Evolutionary conservation across 2,113 vertebrate genomes (phyloP), one percentile per base, ranked within the genome.

Genomic region (Malurus alboscapulatus): DNA sequence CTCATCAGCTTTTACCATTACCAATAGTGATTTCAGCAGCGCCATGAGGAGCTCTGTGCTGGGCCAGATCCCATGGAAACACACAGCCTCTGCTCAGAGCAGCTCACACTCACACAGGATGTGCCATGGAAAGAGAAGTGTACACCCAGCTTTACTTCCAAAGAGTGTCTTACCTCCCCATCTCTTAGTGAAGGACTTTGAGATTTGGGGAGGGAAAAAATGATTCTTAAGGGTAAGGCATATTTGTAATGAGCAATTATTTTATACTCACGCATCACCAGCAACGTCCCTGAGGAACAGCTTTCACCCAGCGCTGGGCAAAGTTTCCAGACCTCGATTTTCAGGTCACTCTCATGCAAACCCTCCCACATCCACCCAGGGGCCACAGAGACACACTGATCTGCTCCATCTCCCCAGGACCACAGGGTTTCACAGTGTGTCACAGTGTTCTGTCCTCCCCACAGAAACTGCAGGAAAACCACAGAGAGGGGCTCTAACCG

Each of bases 221-320:
- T 2, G 4, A 7, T 74, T 34, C 24, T 51, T 53, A 8, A 69
- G 34, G 26, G 47, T 48, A 45, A 92, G 68, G 54, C 6, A 2
- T 50, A 15, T n/a, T 90, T 73, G 36, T 69, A n/a, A 50, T 48
- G 67, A 79, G 58, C 63, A 36, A 12, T 57, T 30, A 19, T 19
- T 8, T 18, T n/a, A 17, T 34, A 14, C 57, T 55, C 25, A 2
- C 25, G 8, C 38, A 3, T 51, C 12, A 6, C 29, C 59, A 51
- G 1, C 6, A 12, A 8, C 0, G 2, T 50, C 34, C 22, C 22
- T 0, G 2, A 61, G 63, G 57, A 82, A 7, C 2, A 50, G 50
- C 69, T 63, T 44, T 63, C n/a, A 19, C 32, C 53, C 27, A 2
- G 29, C 0, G 0, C 69, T 8, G 54, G 10, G 51, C 0, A 0